phyloP scores from a whole-genome alignment of 2,113 vertebrate genomes.

The Peucedramus taeniatus region DNA sequence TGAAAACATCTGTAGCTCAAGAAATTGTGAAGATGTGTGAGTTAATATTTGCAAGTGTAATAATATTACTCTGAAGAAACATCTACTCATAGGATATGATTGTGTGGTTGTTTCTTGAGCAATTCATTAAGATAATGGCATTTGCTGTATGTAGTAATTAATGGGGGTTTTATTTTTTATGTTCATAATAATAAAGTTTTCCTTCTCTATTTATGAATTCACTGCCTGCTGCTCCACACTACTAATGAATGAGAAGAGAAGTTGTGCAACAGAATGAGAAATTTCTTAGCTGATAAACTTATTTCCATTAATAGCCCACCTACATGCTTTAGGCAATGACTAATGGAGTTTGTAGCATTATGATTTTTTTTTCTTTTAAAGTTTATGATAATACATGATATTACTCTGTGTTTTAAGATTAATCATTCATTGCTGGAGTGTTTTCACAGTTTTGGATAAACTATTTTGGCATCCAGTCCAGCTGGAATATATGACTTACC shows the following conservation, averaged over 20 bases:
- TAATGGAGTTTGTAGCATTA: background rate
- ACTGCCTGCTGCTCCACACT: background rate
- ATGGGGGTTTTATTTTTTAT: background rate
- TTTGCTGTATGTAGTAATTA: background rate
- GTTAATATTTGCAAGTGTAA: background rate
- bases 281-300: constrained; percentile 9
- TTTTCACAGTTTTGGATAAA: background rate
- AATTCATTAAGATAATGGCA: background rate
- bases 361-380: background rate
- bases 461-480: background rate
- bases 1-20: background rate
- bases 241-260: background rate
- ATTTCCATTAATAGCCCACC: background rate
- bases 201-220: background rate
- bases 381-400: background rate
- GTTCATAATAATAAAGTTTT: background rate
- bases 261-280: background rate
- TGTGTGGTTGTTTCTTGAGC: background rate
- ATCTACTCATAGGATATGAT: background rate
- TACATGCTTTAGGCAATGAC: background rate
- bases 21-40: background rate
- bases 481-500: background rate
- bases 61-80: background rate
- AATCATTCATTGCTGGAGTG: background rate
- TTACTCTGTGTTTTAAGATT: background rate